Conservation (phyloP, 2,888 invertebrate genomes). For the Corbicula japonica region DNA sequence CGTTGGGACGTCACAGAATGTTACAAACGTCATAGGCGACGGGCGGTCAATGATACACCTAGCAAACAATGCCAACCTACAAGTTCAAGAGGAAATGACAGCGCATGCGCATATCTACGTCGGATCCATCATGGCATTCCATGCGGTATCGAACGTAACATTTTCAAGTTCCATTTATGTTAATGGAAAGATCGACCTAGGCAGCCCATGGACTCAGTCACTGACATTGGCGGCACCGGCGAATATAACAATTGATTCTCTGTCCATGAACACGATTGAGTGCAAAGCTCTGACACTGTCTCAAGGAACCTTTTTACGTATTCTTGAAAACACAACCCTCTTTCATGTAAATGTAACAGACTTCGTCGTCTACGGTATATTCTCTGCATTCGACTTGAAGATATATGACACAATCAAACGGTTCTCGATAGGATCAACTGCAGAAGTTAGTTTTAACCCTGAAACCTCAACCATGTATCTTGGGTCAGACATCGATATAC, state of each 20-base stretch:
- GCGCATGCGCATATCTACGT: conserved; percentile 28
- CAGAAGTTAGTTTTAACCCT: conserved; percentile 64
- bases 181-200: conserved; percentile 6
- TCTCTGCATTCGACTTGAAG: conserved; percentile 46
- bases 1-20: conserved; percentile 39
- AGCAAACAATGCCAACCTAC: conserved; percentile 13
- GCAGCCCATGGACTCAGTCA: conserved; percentile 2
- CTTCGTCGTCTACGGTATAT: conserved; percentile 55
- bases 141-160: neutral
- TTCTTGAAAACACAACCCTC: conserved; percentile 28
- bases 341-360: conserved; percentile 51
- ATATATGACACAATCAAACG: neutral
- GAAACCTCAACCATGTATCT: conserved; percentile 55
- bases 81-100: conserved; percentile 19
- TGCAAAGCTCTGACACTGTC: neutral
- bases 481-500: conserved; percentile 60
- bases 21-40: conserved; percentile 37
- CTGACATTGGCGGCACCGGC: conserved; percentile 15
- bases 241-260: conserved; percentile 20
- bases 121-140: conserved; percentile 5
- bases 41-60: conserved; percentile 42
- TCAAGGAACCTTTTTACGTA: neutral
- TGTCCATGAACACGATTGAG: neutral
- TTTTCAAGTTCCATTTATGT: conserved; percentile 21
- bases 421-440: conserved; percentile 52